phyloP scores from a whole-genome alignment of 2,797 vertebrate species.

The Sparidentex hasta region DNA sequence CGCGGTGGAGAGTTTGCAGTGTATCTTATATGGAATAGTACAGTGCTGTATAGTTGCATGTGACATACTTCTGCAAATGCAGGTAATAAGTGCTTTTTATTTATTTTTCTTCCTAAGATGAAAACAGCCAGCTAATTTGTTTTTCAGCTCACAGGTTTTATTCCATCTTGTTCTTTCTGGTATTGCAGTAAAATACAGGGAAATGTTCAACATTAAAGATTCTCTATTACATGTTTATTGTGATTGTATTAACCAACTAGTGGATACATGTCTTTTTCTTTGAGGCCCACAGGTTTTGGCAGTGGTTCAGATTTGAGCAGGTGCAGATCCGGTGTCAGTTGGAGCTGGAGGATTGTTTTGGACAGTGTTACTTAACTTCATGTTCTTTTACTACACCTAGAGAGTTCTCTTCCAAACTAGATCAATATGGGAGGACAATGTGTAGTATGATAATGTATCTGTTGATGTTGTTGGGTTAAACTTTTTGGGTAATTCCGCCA shows the following conservation, averaged over 20 bases:
- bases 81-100: constrained; percentile 1
- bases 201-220: constrained; percentile 16
- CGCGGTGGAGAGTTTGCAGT: neutral
- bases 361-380: constrained; percentile 20
- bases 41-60: neutral
- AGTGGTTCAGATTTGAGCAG: constrained; percentile 18
- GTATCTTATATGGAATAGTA: neutral
- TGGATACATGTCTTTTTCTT: neutral
- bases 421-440: neutral
- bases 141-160: constrained; percentile 6
- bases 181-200: neutral
- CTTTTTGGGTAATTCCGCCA: constrained; percentile 2
- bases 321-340: constrained; percentile 31
- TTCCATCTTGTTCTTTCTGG: constrained; percentile 1
- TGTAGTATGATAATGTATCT: constrained; percentile 1
- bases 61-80: neutral
- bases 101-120: neutral
- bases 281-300: constrained; percentile 3
- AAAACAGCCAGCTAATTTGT: constrained; percentile 22
- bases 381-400: constrained; percentile 1
- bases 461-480: neutral
- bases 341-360: constrained; percentile 14
- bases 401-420: constrained; percentile 22
- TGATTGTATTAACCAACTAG: neutral
- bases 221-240: neutral